phyloP scores from a whole-genome alignment of 2,888 invertebrate species.

The Eupsilia transversa region DNA sequence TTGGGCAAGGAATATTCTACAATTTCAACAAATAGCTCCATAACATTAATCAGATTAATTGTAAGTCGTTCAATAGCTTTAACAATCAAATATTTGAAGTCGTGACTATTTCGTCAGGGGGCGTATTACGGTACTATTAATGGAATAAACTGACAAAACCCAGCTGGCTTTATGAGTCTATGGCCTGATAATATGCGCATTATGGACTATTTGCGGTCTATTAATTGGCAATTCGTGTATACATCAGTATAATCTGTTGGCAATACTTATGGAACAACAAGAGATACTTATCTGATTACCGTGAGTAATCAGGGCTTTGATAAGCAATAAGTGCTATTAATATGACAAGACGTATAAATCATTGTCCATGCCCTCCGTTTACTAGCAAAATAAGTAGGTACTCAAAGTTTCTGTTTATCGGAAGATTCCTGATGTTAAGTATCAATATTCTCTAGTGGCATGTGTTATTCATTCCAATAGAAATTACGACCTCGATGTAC shows the following conservation, averaged over 20 bases:
- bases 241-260: slow-evolving; percentile 4
- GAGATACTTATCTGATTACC: slow-evolving; percentile 28
- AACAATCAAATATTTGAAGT: slow-evolving; percentile 49
- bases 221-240: slow-evolving; percentile 25
- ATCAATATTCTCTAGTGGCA: background rate
- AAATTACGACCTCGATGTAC: background rate
- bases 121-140: slow-evolving; percentile 37
- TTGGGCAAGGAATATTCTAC: slow-evolving; percentile 7
- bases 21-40: slow-evolving; percentile 24
- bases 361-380: background rate
- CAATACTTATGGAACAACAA: background rate
- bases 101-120: slow-evolving; percentile 42
- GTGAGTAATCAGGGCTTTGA: slow-evolving; percentile 11
- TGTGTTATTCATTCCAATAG: background rate
- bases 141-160: slow-evolving; percentile 13
- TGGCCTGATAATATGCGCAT: slow-evolving; percentile 13
- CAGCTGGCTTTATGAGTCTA: slow-evolving; percentile 44
- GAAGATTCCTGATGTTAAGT: background rate
- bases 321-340: slow-evolving; percentile 2
- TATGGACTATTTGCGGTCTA: slow-evolving; percentile 17
- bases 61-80: slow-evolving; percentile 37
- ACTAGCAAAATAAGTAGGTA: slow-evolving; percentile 4
- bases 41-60: slow-evolving; percentile 48
- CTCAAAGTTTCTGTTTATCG: background rate
- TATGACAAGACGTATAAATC: background rate